Evolutionary conservation across 2,797 vertebrate genomes (phyloP).

Genomic region (Sebastolobus altivelis): DNA sequence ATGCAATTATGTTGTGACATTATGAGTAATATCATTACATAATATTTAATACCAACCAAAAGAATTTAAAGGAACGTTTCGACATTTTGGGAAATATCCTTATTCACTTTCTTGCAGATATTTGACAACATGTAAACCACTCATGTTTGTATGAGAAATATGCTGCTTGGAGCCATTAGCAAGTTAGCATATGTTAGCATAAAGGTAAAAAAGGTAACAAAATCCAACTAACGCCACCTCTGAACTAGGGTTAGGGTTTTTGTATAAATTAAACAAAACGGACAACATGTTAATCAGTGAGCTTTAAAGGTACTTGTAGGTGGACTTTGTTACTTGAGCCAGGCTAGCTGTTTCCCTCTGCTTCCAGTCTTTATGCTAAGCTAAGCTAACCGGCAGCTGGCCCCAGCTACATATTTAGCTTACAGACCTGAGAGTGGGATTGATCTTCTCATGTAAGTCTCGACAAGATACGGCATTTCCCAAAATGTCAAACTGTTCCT

Average conservation of each 20-base stretch:
- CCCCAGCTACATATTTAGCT: too few relatives aligned
- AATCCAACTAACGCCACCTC: neutral
- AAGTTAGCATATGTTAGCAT: slow-evolving; percentile 8
- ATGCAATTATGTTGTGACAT: neutral
- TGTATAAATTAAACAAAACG: neutral
- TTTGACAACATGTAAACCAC: neutral
- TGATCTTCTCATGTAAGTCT: neutral
- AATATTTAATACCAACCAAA: slow-evolving; percentile 11
- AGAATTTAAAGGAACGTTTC: slow-evolving; percentile 2
- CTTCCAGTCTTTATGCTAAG: slow-evolving; percentile 14
- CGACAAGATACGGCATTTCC: neutral
- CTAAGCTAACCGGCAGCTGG: neutral
- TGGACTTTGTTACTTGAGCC: too few relatives aligned
- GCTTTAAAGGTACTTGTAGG: neutral
- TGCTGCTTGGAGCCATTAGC: neutral
- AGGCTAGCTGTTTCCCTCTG: too few relatives aligned
- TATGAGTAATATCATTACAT: neutral
- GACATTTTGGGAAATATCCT: neutral
- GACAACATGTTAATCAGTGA: neutral
- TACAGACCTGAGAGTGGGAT: neutral
- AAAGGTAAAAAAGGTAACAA: neutral
- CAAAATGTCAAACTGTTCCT: slow-evolving; percentile 2
- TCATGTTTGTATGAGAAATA: neutral
- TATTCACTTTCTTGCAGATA: neutral
- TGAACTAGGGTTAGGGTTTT: neutral